Conservation (phyloP, 2,797 vertebrate species). For the Gila robusta region DNA sequence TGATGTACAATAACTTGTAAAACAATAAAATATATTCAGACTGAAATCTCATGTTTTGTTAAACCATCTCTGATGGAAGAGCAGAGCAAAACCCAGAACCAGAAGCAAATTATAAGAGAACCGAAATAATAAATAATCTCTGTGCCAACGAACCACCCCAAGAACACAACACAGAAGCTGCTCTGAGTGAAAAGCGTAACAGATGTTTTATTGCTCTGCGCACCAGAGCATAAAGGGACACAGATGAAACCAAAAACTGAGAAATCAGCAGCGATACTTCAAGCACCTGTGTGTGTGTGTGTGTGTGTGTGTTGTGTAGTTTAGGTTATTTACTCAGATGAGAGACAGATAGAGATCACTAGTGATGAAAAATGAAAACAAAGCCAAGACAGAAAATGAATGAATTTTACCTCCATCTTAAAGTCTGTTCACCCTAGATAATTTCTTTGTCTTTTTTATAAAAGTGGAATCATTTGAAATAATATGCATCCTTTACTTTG, state of each 20-base stretch:
- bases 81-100: conserved; percentile 25
- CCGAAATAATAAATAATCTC: not conserved
- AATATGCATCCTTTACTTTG: not conserved
- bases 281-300: not conserved
- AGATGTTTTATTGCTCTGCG: conserved; percentile 14
- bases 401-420: conserved; percentile 27
- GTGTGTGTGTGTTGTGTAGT: no score
- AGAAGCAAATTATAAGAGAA: conserved; percentile 6
- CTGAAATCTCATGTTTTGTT: conserved; percentile 1
- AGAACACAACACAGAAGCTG: not conserved
- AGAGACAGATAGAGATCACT: not conserved
- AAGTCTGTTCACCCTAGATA: conserved; percentile 18
- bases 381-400: not conserved
- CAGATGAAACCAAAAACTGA: conserved; percentile 1
- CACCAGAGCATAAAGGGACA: not conserved
- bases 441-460: not conserved
- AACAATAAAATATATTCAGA: conserved; percentile 8
- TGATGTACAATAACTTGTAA: not conserved
- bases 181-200: not conserved
- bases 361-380: not conserved
- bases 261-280: not conserved
- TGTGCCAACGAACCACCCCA: not conserved
- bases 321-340: not conserved
- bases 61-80: conserved; percentile 41
- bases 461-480: not conserved